These are phyloP conservation scores for Cephus rjabovi DNA, from an alignment of 2,888 invertebrate genomes.

Conservation along the genomic window DNA sequence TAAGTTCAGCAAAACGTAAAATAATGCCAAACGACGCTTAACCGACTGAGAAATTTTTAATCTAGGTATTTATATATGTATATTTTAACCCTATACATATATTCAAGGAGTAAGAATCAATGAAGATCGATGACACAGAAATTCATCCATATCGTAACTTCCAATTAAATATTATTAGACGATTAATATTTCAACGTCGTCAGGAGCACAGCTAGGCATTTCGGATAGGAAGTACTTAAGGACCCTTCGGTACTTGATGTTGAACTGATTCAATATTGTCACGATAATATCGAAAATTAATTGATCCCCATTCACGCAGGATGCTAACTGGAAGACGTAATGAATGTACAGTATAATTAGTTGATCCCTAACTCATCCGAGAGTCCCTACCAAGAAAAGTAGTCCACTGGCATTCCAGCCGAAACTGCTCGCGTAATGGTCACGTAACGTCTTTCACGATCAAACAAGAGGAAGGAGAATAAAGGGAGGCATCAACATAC, in stretches of 20 bases:
- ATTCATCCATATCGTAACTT: background rate
- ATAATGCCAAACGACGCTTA: background rate
- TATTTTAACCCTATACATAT: background rate
- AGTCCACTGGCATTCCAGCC: background rate
- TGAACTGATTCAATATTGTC: background rate
- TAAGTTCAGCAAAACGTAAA: background rate
- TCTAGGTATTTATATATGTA: too few relatives aligned
- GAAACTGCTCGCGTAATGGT: background rate
- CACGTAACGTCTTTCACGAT: conserved; percentile 12
- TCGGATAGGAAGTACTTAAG: background rate
- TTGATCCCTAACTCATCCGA: background rate
- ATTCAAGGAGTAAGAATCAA: background rate
- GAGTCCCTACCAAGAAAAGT: background rate
- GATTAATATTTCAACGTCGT: background rate
- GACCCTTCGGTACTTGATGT: background rate
- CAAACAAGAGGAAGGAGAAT: conserved; percentile 17
- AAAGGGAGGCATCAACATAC: conserved; percentile 15
- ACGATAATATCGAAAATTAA: background rate
- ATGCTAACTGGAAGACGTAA: background rate
- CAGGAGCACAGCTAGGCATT: background rate
- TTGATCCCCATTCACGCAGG: background rate
- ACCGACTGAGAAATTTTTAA: background rate
- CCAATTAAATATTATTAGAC: background rate
- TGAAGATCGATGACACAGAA: background rate
- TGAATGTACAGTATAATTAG: background rate